Base-by-base conservation (phyloP, 2,113 vertebrate species). In the Gopherus evgoodei region DNA sequence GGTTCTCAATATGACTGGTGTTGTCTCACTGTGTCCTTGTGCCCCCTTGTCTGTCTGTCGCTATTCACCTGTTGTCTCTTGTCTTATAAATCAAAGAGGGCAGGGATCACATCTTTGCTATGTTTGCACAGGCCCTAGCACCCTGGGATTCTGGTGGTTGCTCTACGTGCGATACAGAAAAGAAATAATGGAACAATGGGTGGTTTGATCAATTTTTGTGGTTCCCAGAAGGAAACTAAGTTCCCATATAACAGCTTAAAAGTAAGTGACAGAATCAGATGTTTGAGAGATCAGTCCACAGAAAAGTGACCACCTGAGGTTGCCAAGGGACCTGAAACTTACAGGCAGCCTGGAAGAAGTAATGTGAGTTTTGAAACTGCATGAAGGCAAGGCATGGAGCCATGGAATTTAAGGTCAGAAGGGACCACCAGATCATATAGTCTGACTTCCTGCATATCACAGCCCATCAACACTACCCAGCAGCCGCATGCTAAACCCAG, bases 261-360 rank as follows among this genome's bases (percentile, higher is more conserved):
- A 90, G 84, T 31, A 81, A 84, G 79, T 89, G 38, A 89, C 50
- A 47, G 59, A 89, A 62, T 56, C 75, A 83, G 82, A 83, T 83
- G 80, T 29, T 72, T 12, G 17, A 35, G 62, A 83, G 52, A 82
- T 62, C 65, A 29, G n/a, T 95, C 84, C 56, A 93, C 56, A 81
- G 84, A 95, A 96, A 97, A 94, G 56, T 56, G 79, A 87, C 76
- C 80, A 91, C 75, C 59, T 94, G 95, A 90, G 21, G 6, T 44
- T 84, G 82, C 52, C 90, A 44, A 80, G 86, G 0, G 3, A 92
- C 54, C 47, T 91, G 91, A 89, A 38, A 49, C 86, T 82, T 59
- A 49, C 88, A 57, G 42, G n/a, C 81, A 57, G 56, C n/a, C 80
- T 83, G 88, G 50, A 76, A 27, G 24, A 79, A 83, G 50, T 69